Conservation (phyloP, 2,797 vertebrate species). For the Acipenser ruthenus region DNA sequence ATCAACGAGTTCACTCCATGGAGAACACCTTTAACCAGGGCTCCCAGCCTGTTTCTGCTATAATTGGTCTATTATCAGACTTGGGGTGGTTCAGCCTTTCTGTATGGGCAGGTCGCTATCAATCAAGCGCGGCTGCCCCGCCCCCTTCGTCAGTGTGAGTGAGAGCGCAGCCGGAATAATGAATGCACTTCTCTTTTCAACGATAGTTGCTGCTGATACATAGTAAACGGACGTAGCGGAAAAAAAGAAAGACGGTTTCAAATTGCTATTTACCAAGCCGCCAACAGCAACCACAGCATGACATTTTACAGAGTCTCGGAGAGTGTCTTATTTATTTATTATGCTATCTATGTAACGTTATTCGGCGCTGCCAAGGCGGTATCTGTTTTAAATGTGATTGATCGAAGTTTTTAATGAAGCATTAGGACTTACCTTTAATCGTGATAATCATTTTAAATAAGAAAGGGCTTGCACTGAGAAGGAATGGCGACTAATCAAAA, state of each 20-base stretch:
- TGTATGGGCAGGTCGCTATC: slow-evolving; percentile 30
- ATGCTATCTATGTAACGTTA: too few relatives aligned
- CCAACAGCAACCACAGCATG: too few relatives aligned
- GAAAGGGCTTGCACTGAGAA: slow-evolving; percentile 21
- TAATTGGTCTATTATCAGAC: slow-evolving; percentile 34
- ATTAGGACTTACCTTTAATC: slow-evolving; percentile 16
- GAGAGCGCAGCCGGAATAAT: slow-evolving; percentile 1
- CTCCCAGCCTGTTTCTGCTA: slow-evolving; percentile 4
- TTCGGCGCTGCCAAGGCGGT: slow-evolving; percentile 18
- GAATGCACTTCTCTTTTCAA: slow-evolving; percentile 18
- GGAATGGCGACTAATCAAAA: slow-evolving; percentile 69
- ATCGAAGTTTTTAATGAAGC: slow-evolving; percentile 26
- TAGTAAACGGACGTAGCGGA: slow-evolving; percentile 46
- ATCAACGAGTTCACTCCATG: slow-evolving; percentile 28
- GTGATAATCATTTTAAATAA: slow-evolving; percentile 8
- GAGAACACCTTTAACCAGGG: slow-evolving; percentile 9
- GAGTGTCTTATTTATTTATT: too few relatives aligned
- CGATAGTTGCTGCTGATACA: slow-evolving; percentile 18
- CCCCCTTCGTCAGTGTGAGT: slow-evolving; percentile 32
- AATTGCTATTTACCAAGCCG: too few relatives aligned
- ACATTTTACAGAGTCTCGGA: too few relatives aligned
- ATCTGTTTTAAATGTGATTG: slow-evolving; percentile 41
- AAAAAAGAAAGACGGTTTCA: too few relatives aligned
- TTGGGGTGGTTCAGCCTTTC: slow-evolving; percentile 13
- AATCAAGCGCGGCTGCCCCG: slow-evolving; percentile 32